Conservation (phyloP, 2,113 vertebrate genomes). For the Indri indri region DNA sequence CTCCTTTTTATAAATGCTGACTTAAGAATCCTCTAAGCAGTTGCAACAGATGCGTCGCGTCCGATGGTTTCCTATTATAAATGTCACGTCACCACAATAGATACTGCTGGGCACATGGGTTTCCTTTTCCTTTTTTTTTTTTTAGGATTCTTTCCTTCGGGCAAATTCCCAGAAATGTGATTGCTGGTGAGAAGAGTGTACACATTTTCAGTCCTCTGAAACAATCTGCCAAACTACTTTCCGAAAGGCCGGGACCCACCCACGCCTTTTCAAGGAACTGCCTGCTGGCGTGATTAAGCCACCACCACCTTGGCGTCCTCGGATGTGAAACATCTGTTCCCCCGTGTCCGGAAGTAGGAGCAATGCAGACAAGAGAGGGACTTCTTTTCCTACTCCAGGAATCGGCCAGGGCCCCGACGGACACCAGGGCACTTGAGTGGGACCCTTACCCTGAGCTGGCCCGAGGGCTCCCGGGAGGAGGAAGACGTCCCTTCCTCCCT, state of each 20-base stretch:
- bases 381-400: background rate
- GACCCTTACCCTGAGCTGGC: too few relatives aligned
- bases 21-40: background rate
- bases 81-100: accelerated
- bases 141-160: background rate
- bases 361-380: background rate
- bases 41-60: accelerated
- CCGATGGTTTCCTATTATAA: accelerated
- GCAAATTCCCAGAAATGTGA: conserved; percentile 33
- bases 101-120: accelerated
- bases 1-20: background rate
- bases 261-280: background rate
- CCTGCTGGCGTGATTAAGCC: background rate
- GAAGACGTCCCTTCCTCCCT: background rate
- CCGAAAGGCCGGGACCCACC: background rate
- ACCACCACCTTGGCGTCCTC: background rate
- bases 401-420: background rate
- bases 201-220: background rate
- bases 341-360: background rate
- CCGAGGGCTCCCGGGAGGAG: accelerated
- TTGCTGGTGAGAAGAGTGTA: background rate
- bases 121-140: background rate
- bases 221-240: background rate
- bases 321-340: background rate
- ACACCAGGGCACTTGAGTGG: background rate